Base-by-base conservation (phyloP, 2,888 invertebrate species). In the Embidobia sp. region DNA sequence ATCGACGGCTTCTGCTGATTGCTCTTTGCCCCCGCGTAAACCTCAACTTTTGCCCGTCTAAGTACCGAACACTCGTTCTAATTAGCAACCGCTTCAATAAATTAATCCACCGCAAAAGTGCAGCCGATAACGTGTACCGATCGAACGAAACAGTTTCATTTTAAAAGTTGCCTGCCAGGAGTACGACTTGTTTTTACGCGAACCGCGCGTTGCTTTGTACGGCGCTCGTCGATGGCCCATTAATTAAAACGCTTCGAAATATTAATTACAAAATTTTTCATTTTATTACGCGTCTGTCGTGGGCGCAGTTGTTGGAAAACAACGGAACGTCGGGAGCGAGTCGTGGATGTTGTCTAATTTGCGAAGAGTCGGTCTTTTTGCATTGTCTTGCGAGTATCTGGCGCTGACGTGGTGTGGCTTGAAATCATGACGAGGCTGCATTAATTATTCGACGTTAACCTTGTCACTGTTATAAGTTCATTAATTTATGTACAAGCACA, bases 401-500 rank as follows among this genome's bases (percentile, higher is more conserved):
- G 10, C 27, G 37, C 27, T 57, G 40, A 27, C 48, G 67, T 8
- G 7, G 26, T 10, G 53, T 16, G 29, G 55, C 67, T 48, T 26
- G 57, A 22, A 51, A 57, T 59, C 59, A 18, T 49, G 49, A 59
- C 57, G 49, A 44, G 66, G 27, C 44, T 40, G 33, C 49, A 59
- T 70, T 61, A 55, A 70, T 61, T 61, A 70, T 44, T 31, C 13
- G 15, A 33, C 42, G 51, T 10, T 61, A 61, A 61, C 61, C 44
- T 61, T 61, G 61, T 70, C 29, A 37, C 35, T 46, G 35, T 35
- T 61, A 61, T 53, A 46, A 61, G 22, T 61, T 70, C 61, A 70
- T 61, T 61, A 33, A 70, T 61, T 53, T 53, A 70, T 51, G 44
- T 29, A 31, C 33, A 26, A 49, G 13, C 31, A 6, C 31, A 31